Evolutionary conservation across 1,140 invertebrate genomes (phyloP).

Genomic region (Nasonia longicornis): DNA sequence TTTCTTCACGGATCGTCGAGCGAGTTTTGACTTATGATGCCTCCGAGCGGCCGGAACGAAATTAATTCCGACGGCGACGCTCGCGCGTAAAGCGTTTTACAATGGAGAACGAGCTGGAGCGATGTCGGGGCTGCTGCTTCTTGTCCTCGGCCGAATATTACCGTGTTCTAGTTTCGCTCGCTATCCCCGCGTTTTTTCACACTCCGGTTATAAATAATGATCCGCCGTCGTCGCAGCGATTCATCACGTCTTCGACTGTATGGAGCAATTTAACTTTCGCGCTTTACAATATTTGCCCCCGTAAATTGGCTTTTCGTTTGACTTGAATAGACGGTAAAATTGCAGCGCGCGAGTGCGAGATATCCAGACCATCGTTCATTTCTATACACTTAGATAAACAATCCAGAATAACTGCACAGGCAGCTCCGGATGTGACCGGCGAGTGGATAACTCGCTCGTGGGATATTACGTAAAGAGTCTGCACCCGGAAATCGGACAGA

Average conservation of each 20-base stretch:
- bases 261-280: not conserved
- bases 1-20: constrained; percentile 31
- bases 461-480: not conserved
- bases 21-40: constrained; percentile 39
- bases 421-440: not conserved
- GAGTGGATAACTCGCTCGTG: not conserved
- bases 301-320: not conserved
- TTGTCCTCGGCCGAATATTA: not conserved
- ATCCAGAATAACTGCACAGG: not conserved
- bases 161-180: not conserved
- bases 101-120: not conserved
- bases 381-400: not conserved
- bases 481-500: not conserved
- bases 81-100: not conserved
- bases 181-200: not conserved
- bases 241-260: not conserved
- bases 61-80: constrained; percentile 20
- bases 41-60: not conserved
- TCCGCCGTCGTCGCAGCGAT: not conserved
- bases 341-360: not conserved
- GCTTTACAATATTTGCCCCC: not conserved
- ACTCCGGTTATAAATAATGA: not conserved
- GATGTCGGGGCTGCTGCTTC: not conserved
- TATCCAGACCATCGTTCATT: not conserved
- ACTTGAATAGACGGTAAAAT: not conserved